Evolutionary conservation across 2,888 invertebrate genomes (phyloP), one percentile per base, ranked within the genome.

Genomic region (Protula sp.): DNA sequence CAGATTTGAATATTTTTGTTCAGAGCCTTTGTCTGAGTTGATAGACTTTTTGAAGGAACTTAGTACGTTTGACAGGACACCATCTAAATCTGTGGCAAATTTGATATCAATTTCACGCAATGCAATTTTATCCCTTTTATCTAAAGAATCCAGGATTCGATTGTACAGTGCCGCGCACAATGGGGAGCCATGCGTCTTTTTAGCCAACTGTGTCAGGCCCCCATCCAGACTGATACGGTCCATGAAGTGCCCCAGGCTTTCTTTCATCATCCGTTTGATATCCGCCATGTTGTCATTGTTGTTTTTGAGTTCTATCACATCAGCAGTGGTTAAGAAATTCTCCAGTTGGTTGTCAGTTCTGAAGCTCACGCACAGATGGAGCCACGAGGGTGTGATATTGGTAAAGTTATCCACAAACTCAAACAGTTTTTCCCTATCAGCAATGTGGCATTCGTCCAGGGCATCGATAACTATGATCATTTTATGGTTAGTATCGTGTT

Each of bases 221-320:
- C 67, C 67, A 45, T 67, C 68, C n/a, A 68, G 55, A 52, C 65
- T 66, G 60, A 68, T 68, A 1, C 67, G 48, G 38, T 68, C 68
- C 60, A 66, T 66, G 54, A 59, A 59, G 9, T 26, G 55, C 3
- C 59, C 45, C 54, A 68, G 56, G 2, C 65, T 64, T 27, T 67
- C 64, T n/a, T 57, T 56, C 3, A 68, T 53, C 54, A 54, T 59
- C n/a, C 60, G 52, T 54, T 68, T 68, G n/a, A 68, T 58, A 31
- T 67, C 66, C 1, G 50, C 50, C 54, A 62, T 55, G 9, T 66
- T 59, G 14, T 63, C 64, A 31, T 48, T 56, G 27, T 55, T 55
- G 31, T 27, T 47, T 57, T 64, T 63, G 29, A 68, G 22, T 51
- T 67, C 66, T n/a, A 65, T 22, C 27, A 60, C 54, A 54, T 53